phyloP scores from a whole-genome alignment of 2,113 vertebrate species.

The Butorides virescens region DNA sequence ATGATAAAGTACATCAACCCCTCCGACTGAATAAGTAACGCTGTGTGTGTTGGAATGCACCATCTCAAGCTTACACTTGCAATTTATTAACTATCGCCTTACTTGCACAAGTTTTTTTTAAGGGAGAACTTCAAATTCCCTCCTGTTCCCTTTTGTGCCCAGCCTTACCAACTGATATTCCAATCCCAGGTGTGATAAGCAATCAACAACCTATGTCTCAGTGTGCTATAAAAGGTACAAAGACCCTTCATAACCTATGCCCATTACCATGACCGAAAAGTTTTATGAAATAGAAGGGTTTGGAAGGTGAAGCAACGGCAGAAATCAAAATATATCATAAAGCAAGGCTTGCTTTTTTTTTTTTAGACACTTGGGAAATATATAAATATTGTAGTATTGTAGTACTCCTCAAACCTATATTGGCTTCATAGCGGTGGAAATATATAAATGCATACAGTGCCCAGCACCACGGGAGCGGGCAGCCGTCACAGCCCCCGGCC shows the following conservation, averaged over 20 bases:
- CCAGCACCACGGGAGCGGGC: not conserved
- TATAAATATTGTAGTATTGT: no score
- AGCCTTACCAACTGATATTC: not conserved
- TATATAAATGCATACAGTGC: not conserved
- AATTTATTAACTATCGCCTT: not conserved
- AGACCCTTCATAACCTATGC: not conserved
- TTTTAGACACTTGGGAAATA: not conserved
- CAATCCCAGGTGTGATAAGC: not conserved
- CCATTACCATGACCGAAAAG: not conserved
- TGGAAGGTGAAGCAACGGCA: not conserved
- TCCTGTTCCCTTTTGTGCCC: not conserved
- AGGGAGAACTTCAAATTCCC: not conserved
- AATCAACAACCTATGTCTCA: not conserved
- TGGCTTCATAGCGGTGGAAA: not conserved
- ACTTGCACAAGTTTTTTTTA: not conserved
- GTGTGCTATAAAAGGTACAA: not conserved
- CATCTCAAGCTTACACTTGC: not conserved
- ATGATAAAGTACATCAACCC: not conserved
- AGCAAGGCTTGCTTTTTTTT: not conserved
- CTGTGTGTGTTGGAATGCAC: rapidly evolving
- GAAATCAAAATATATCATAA: not conserved
- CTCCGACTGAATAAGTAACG: not conserved
- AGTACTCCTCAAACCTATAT: not conserved
- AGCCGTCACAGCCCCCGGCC: not conserved
- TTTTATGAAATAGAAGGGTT: not conserved